Base-by-base conservation (phyloP, 2,888 invertebrate species). In the Drosophila sordidapex region DNA sequence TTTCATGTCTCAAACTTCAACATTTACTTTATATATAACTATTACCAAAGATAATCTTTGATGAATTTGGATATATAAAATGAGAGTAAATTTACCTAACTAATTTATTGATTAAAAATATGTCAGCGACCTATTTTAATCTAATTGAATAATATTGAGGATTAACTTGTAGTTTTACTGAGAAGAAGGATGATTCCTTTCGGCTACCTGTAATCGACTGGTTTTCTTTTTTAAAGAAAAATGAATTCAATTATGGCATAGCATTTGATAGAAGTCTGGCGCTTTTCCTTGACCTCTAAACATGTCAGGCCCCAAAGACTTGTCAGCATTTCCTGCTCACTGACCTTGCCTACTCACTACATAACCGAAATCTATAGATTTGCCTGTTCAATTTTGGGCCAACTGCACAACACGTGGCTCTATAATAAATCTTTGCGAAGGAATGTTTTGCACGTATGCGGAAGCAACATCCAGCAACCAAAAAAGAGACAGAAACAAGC, bases 371-470 rank as follows among this genome's bases (percentile, higher is more conserved):
- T 52, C 43, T 36, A 64, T 43, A 58, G 74, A 62, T 74, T 81
- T 71, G 76, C 63, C 67, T 75, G 72, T 57, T 59, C 49, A 53
- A 43, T 21, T 72, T 48, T 53, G 36, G n/a, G 35, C 36, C 58
- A 73, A 71, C 49, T 70, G 64, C 56, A 83, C 74, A 74, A 72
- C 81, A 87, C 80, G 83, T 87, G 74, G 52, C 56, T 46, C 51
- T 33, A 70, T 68, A 85, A 85, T 85, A 85, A 87, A 87, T 85
- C 83, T 76, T 79, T 81, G 70, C 64, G 59, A 65, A 31, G 71
- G 63, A 85, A 74, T 75, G 72, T 76, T 70, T 79, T 59, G 72
- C 87, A 85, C 84, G 86, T 79, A 74, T 79, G 72, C 70, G 76
- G 73, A 79, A 73, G 76, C 62, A 69, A 53, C 43, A 52, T 31